These are phyloP conservation scores for Trachythela sp. DNA, from an alignment of 64 coral and sea anemone species.

Conservation along the genomic window DNA sequence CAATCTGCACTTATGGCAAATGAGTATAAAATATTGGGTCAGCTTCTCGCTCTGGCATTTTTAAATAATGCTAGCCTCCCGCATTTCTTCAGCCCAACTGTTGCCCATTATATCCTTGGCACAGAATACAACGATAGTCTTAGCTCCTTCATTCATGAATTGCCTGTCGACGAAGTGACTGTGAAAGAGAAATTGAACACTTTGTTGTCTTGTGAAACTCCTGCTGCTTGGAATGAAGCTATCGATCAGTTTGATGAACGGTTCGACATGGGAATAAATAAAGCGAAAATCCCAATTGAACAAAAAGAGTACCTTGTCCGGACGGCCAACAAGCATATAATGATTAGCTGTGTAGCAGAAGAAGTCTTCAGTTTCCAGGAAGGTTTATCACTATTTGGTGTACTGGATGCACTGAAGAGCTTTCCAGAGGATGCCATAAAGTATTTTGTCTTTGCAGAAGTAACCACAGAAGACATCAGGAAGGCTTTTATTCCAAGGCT, in stretches of 20 bases:
- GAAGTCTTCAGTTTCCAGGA: conserved; percentile 4
- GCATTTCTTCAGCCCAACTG: conserved; percentile 8
- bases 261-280: not conserved
- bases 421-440: not conserved
- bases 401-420: not conserved
- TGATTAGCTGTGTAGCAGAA: not conserved
- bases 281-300: not conserved
- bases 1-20: not conserved
- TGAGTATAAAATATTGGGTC: not conserved
- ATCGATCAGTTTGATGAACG: not conserved
- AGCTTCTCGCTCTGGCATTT: not conserved
- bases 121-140: not conserved
- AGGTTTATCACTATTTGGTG: not conserved
- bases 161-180: not conserved
- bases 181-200: conserved; percentile 18
- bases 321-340: not conserved
- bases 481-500: not conserved
- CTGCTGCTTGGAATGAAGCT: not conserved
- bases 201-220: not conserved
- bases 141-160: not conserved
- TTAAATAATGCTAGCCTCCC: conserved; percentile 10
- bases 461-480: not conserved
- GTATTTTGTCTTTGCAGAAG: not conserved
- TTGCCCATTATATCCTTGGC: not conserved
- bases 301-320: not conserved